Conservation (phyloP, 2,797 vertebrate species). For the Neostethus bicornis region DNA sequence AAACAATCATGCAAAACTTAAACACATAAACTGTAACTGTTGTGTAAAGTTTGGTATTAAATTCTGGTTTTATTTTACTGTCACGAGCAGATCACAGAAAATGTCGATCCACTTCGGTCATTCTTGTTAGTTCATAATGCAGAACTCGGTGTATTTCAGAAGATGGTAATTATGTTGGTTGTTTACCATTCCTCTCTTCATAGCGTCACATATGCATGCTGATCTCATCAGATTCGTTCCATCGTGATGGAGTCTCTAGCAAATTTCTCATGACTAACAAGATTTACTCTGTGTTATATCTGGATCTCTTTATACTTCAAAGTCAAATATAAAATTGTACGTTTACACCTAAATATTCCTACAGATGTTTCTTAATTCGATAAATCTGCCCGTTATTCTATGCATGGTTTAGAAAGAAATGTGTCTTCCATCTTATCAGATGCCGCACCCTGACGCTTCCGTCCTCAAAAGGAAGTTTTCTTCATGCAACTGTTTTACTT, state of each 20-base stretch:
- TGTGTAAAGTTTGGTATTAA: neutral
- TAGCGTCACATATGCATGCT: constrained; percentile 35
- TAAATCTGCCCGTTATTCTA: constrained; percentile 17
- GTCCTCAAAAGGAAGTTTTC: constrained; percentile 73
- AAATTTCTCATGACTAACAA: constrained; percentile 32
- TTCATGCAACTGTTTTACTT: constrained; percentile 58
- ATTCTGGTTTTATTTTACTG: constrained; percentile 5
- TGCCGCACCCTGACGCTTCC: constrained; percentile 60
- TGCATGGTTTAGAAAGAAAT: constrained; percentile 54
- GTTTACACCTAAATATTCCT: constrained; percentile 15
- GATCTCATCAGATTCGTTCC: constrained; percentile 47
- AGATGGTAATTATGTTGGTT: constrained; percentile 27
- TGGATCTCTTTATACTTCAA: neutral
- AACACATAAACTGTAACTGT: no score
- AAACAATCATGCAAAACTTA: no score
- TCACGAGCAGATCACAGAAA: constrained; percentile 3
- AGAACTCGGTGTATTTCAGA: constrained; percentile 37
- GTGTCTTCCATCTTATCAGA: constrained; percentile 75
- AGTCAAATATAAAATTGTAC: constrained; percentile 30
- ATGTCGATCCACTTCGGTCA: constrained; percentile 14
- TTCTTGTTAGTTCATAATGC: constrained; percentile 23
- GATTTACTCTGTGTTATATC: constrained; percentile 29
- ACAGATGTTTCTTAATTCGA: constrained; percentile 25
- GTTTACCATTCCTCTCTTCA: constrained; percentile 39
- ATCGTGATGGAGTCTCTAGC: constrained; percentile 32